Base-by-base conservation (phyloP, 2,797 vertebrate genomes). In the Typhlichthys subterraneus region DNA sequence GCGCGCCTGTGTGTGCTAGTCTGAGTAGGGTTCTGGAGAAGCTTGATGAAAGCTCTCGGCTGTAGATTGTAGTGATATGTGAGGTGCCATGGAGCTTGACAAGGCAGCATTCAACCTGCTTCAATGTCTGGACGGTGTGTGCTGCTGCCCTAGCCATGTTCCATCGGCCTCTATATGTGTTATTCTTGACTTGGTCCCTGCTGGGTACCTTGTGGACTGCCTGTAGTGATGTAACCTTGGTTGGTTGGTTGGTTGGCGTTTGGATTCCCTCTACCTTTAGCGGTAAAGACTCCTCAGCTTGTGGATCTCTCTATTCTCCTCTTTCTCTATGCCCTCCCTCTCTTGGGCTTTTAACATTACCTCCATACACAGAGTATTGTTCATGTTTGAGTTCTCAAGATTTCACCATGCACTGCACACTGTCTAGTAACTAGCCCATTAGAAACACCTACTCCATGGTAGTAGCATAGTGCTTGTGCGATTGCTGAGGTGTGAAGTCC, bases 41-140 rank as follows among this genome's bases (percentile, higher is more conserved):
- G 81, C 86, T 91, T 91, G 88, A 91, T 91, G 88, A 91, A 91
- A 87, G 85, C 76, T 86, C 81, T 88, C 79, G 76, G 80, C 82
- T 70, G 83, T 87, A 90, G 88, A 75, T 77, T 49, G 63, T 84
- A 85, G 85, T 77, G 73, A 77, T 77, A 74, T 85, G 78, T 81
- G 80, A 83, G 80, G 86, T 76, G 74, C 82, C 75, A 91, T 92
- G 92, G 85, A 64, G 86, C 90, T 75, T 69, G 77, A 84, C 68
- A 76, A 75, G 65, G 82, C 81, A 63, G 78, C 45, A 2, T 58
- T 31, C 38, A 17, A 19, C 61, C 55, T 57, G 0, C 50, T 78
- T 82, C 53, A 46, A 14, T 53, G 33, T 29, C 48, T 59, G 56
- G 51, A 23, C 12, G 12, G 8, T 14, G 29, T 14, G 13, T 2